Percentiles rank a stretch among this genome's conserved stretches.
These are phyloP conservation scores for Amblyopsis rosae DNA, from an alignment of 2,113 vertebrate species.

Conservation along the genomic window DNA sequence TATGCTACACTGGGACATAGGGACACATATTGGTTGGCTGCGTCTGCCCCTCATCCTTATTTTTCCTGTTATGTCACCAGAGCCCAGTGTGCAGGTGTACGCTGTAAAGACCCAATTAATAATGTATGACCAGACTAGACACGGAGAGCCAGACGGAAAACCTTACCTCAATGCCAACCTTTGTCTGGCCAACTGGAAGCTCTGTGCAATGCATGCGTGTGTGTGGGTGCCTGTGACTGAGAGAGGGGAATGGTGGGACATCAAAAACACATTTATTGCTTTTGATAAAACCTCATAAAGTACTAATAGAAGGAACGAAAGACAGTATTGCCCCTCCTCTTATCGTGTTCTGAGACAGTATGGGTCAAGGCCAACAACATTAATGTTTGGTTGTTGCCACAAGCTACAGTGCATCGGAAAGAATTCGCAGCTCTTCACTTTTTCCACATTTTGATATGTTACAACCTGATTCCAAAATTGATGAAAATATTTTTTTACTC, in stretches of 20 bases:
- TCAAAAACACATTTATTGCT: background rate
- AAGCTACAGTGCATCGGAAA: too few relatives aligned
- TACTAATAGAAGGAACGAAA: too few relatives aligned
- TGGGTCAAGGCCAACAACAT: too few relatives aligned
- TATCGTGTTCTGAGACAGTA: too few relatives aligned
- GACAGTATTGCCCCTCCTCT: too few relatives aligned
- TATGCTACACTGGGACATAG: background rate
- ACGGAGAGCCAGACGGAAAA: slow-evolving; percentile 56
- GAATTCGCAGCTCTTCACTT: too few relatives aligned
- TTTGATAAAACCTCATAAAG: too few relatives aligned
- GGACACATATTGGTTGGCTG: background rate
- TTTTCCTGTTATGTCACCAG: slow-evolving; percentile 30
- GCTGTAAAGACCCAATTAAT: slow-evolving; percentile 64
- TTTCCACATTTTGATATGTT: too few relatives aligned
- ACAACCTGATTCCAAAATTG: too few relatives aligned
- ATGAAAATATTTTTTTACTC: too few relatives aligned
- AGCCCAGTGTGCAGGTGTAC: slow-evolving; percentile 48
- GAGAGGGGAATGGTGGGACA: background rate
- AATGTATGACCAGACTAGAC: slow-evolving; percentile 66
- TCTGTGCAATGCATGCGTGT: background rate
- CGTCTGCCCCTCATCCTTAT: background rate
- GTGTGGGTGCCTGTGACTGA: background rate
- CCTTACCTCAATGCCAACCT: slow-evolving; percentile 45
- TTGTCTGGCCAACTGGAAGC: slow-evolving; percentile 30
- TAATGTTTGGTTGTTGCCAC: too few relatives aligned